These are phyloP conservation scores for Egretta garzetta DNA, from an alignment of 2,113 vertebrate species.

Conservation along the genomic window DNA sequence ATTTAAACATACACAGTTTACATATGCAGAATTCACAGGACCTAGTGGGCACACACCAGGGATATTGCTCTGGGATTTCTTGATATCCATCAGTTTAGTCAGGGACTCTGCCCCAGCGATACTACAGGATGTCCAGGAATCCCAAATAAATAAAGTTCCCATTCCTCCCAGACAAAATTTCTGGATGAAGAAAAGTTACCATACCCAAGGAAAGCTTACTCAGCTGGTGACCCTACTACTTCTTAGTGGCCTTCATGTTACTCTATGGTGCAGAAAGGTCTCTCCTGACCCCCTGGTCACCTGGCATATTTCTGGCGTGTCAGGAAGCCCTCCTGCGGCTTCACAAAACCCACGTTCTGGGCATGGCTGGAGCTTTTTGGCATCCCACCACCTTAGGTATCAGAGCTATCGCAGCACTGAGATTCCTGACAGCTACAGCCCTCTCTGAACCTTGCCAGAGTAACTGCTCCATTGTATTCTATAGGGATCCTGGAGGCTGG, in stretches of 20 bases:
- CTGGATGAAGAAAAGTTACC: not conserved
- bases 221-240: not conserved
- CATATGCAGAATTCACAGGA: not conserved
- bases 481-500: not conserved
- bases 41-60: too few relatives aligned
- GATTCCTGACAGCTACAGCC: not conserved
- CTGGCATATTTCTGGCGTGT: not conserved
- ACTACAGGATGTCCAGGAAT: not conserved
- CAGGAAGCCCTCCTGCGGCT: not conserved
- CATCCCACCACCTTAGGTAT: not conserved
- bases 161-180: not conserved
- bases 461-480: not conserved
- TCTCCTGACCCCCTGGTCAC: not conserved
- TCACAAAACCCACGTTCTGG: not conserved
- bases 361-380: not conserved
- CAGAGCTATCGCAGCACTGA: not conserved
- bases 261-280: not conserved
- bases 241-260: not conserved
- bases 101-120: not conserved
- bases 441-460: not conserved
- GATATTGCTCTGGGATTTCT: not conserved
- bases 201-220: not conserved
- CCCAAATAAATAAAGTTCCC: not conserved
- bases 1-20: not conserved
- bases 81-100: not conserved